Evolutionary conservation across 2,113 vertebrate species (phyloP), one percentile per base, ranked within the genome.

Genomic region (Plectropomus leopardus): DNA sequence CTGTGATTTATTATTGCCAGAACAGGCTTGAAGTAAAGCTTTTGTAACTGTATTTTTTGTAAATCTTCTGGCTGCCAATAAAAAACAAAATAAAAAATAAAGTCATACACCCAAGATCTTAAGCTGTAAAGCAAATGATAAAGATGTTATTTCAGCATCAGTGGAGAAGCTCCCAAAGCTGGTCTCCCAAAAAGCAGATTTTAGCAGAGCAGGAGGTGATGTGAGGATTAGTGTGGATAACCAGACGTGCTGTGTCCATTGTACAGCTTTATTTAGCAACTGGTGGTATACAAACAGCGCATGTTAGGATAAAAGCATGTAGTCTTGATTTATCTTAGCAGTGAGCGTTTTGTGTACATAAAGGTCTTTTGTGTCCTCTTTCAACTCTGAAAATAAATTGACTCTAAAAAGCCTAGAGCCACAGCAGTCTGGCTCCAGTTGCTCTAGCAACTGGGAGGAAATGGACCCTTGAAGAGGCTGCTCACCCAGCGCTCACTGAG

Each of bases 381-480:
- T 78, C 57, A 73, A 19, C 72, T 81, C 53, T 59, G 74, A 83
- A 73, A 81, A 86, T 84, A 73, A 72, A 88, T 88, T 50, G 50
- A 78, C 67, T 86, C 75, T 65, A 68, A 85, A 85, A 82, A 76
- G 86, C 82, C 82, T 55, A 16, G 66, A 90, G 86, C 85, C 65
- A 73, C 58, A 72, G 72, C 80, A 80, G 78, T 90, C 88, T 92
- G 87, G 80, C 80, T 86, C 70, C 76, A 69, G 90, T 91, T 90
- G 88, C 89, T 92, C 84, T 87, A 86, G 89, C 88, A 91, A 93
- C 88, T 78, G 83, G 81, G 84, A 73, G 68, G 75, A 88, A 87
- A 86, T 82, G 72, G 60, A 80, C 74, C 63, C 53, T 75, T 53
- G 57, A 64, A 78, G 82, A 78, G 78, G 85, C 57, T 65, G 61